Base-by-base conservation (phyloP, 2,888 invertebrate species). In the Acronicta leporina region DNA sequence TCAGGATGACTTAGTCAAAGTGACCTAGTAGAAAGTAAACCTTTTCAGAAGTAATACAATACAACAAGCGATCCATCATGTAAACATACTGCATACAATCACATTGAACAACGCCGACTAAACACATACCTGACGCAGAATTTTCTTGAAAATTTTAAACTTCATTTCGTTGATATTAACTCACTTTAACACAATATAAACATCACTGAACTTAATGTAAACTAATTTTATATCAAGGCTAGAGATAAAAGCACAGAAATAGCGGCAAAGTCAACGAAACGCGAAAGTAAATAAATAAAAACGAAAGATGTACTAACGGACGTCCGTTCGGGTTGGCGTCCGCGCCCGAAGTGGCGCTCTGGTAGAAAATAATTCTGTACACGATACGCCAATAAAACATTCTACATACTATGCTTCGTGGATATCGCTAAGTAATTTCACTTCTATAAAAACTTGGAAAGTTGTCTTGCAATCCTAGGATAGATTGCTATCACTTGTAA, bases 141-240 rank as follows among this genome's bases (percentile, higher is more conserved):
- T 82, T 73, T 92, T 92, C 88, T 92, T 94, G 79, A 94, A 91
- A 75, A 94, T 80, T 80, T 90, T 94, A 75, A 94, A 94, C 85
- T 93, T 93, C 94, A 94, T 92, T 60, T 71, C 56, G 38, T 25
- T 44, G 38, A 52, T 59, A 65, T 16, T n/a, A 60, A 53, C 48
- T 65, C 79, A 78, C 79, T 65, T 71, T 16, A 68, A 74, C 78
- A 80, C 83, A 82, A 68, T 59, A 64, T 27, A 64, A 80, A 78
- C 83, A 86, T 82, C 80, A 85, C 84, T 62, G 64, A 75, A 79
- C 63, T 63, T 62, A 73, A 75, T 63, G 68, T 68, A 63, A 80
- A 83, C 78, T 73, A 81, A 85, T 75, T 76, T 77, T 68, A 78
- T 71, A 69, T 68, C 80, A 84, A 85, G 83, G 81, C 70, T 81